Base-by-base conservation (phyloP, 2,113 vertebrate genomes). In the Pardalotus punctatus region DNA sequence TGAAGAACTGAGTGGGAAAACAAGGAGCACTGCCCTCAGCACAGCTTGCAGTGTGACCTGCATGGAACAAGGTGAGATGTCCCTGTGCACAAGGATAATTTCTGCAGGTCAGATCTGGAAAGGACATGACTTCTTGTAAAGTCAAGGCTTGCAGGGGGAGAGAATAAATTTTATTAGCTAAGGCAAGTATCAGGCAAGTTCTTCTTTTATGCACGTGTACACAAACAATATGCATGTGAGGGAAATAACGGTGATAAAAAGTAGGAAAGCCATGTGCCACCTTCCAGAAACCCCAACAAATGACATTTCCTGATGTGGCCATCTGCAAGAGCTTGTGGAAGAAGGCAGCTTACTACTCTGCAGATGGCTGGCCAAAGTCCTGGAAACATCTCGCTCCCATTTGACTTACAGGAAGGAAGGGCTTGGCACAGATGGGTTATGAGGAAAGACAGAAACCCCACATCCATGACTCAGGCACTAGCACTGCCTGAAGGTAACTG, bases 51-150 rank as follows among this genome's bases (percentile, higher is more conserved):
- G 11, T 2, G 6, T n/a, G 67, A 56, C 48, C 58, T 69, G 25
- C 38, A 64, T 62, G 6, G 19, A 83, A 22, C 23, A 15, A 40
- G 43, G 9, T 0, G 0, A 56, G 48, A 60, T 1, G 3, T 45
- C 48, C 2, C 1, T 27, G 17, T 67, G 43, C 12, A 38, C 48
- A 61, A 14, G 53, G 48, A 45, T 38, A 58, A 12, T 27, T 36
- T 81, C 56, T 48, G 13, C 35, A 42, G 35, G 35, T 61, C 48
- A 56, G 16, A 57, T 35, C 31, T 61, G 47, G 38, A 77, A 77
- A 89, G 15, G 4, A 23, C 6, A 20, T 60, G 33, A 42, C 35
- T 89, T 80, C 33, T 48, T 58, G 31, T 28, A 61, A 51, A 91
- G 17, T 9, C 35, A 86, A 48, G 12, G 11, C 7, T 58, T 67